A percentile compares a stretch with the other conserved stretches of the same genome.
phyloP scores from a whole-genome alignment of 2,888 invertebrate genomes.

The Lamellibrachia satsuma region DNA sequence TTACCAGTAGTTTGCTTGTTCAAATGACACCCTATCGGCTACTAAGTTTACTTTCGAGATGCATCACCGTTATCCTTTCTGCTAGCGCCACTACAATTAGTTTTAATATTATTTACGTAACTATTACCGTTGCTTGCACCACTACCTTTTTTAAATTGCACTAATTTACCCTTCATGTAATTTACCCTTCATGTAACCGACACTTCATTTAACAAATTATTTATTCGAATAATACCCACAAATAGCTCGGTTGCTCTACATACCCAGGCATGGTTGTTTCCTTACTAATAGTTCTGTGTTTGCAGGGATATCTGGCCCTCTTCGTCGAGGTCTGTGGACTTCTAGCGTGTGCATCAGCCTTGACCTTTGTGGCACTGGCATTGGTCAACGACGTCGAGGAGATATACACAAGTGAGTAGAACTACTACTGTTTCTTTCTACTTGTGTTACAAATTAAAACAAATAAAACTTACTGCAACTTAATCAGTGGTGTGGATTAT shows the following conservation, averaged over 20 bases:
- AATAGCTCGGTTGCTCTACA: too few relatives aligned
- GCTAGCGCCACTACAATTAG: background rate
- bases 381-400: background rate
- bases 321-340: background rate
- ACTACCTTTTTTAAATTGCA: background rate
- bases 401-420: background rate
- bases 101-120: background rate
- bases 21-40: too few relatives aligned
- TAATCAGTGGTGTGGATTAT: too few relatives aligned
- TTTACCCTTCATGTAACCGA: too few relatives aligned
- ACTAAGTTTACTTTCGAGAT: too few relatives aligned
- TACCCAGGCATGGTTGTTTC: background rate
- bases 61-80: too few relatives aligned
- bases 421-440: background rate
- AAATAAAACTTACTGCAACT: background rate
- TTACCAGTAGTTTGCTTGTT: background rate
- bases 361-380: slow-evolving; percentile 10
- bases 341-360: background rate
- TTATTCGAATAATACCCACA: too few relatives aligned
- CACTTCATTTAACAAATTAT: too few relatives aligned
- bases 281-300: background rate
- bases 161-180: too few relatives aligned
- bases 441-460: background rate
- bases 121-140: background rate
- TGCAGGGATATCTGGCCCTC: background rate